phyloP scores from a whole-genome alignment of 2,797 vertebrate genomes.

The Bufotes viridis region DNA sequence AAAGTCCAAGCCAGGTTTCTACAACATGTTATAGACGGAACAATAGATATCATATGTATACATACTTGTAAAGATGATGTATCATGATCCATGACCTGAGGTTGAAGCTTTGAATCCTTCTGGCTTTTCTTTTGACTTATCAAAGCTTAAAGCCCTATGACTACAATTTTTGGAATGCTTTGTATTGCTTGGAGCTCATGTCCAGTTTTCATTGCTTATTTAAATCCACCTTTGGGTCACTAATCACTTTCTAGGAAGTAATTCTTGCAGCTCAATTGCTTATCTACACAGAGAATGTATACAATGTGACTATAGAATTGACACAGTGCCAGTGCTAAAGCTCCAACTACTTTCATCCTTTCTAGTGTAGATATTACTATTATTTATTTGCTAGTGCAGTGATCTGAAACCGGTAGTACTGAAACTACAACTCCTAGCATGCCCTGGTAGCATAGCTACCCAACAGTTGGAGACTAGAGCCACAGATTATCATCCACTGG shows the following conservation, averaged over 20 bases:
- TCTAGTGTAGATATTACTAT: background rate
- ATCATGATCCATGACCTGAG: constrained; percentile 1
- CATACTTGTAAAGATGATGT: constrained; percentile 30
- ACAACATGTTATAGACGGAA: background rate
- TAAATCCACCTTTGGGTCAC: constrained; percentile 33
- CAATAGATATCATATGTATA: background rate
- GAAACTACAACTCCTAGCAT: background rate
- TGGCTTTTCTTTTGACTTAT: constrained; percentile 41
- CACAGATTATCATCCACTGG: too few relatives aligned
- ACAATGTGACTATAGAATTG: background rate
- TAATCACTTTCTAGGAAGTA: constrained; percentile 45
- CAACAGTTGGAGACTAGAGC: too few relatives aligned
- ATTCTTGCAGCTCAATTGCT: constrained; percentile 20
- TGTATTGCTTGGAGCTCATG: constrained; percentile 21
- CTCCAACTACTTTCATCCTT: background rate
- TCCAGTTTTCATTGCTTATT: constrained; percentile 7
- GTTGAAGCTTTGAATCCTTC: constrained; percentile 17
- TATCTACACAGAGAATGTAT: background rate
- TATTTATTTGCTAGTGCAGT: background rate
- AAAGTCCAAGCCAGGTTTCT: background rate
- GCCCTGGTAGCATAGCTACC: too few relatives aligned
- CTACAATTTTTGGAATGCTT: constrained; percentile 45
- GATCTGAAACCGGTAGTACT: too few relatives aligned
- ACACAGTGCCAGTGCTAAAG: background rate
- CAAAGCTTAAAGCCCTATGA: constrained; percentile 45